phyloP scores from a whole-genome alignment of 2,888 invertebrate species.

The Mesorhabditis sp. region DNA sequence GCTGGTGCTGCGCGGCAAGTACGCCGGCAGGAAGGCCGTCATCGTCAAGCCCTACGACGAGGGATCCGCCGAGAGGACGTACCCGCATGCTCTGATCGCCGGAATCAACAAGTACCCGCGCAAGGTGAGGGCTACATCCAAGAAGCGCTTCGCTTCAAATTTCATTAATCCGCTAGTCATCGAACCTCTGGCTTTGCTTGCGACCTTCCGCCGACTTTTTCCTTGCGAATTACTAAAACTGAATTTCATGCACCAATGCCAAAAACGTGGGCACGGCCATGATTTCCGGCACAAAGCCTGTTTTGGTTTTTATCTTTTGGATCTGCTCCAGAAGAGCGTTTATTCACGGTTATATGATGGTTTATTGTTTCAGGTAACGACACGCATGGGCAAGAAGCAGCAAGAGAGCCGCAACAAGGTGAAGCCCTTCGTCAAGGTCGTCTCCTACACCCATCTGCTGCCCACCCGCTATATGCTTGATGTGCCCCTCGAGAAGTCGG shows the following conservation, averaged over 20 bases:
- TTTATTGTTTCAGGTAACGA: slow-evolving; percentile 62
- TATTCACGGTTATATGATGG: too few relatives aligned
- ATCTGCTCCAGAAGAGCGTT: too few relatives aligned
- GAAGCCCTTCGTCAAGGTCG: slow-evolving; percentile 93
- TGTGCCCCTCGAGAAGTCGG: slow-evolving; percentile 79
- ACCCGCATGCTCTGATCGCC: slow-evolving; percentile 94
- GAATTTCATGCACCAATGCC: too few relatives aligned
- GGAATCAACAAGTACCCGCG: slow-evolving; percentile 95
- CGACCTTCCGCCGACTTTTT: too few relatives aligned
- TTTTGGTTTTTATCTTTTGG: too few relatives aligned
- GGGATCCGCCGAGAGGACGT: slow-evolving; percentile 89
- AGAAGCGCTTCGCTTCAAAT: too few relatives aligned
- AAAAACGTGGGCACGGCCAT: too few relatives aligned
- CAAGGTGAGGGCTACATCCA: slow-evolving; percentile 65
- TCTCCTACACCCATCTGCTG: slow-evolving; percentile 66
- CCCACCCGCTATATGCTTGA: slow-evolving; percentile 78
- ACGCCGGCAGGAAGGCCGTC: slow-evolving; percentile 78
- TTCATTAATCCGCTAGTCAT: too few relatives aligned
- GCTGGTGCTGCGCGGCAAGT: slow-evolving; percentile 94
- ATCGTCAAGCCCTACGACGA: slow-evolving; percentile 79
- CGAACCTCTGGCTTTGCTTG: too few relatives aligned
- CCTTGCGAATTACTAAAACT: too few relatives aligned
- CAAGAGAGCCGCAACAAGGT: slow-evolving; percentile 92
- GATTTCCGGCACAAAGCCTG: too few relatives aligned
- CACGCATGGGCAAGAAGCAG: slow-evolving; percentile 75